These are phyloP conservation scores for Paratilapia polleni DNA, from an alignment of 2,113 vertebrate genomes.

Conservation along the genomic window DNA sequence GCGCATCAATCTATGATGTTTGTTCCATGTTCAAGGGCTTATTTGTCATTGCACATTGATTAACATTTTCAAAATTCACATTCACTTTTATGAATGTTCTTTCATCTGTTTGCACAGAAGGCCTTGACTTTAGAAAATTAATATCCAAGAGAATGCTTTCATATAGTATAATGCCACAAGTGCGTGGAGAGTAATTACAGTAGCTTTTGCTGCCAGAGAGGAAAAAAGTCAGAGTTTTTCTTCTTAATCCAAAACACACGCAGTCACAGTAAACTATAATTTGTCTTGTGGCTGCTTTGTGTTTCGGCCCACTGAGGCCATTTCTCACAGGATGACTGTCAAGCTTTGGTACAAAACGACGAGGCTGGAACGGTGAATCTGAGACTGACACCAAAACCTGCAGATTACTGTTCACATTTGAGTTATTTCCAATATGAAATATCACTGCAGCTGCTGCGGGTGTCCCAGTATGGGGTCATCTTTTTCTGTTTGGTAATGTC, in stretches of 20 bases:
- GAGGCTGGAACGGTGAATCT: background rate
- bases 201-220: background rate
- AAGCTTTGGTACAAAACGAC: background rate
- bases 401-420: background rate
- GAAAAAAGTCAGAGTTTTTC: background rate
- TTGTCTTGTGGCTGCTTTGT: background rate
- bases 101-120: background rate
- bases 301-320: background rate
- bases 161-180: background rate
- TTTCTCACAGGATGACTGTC: background rate
- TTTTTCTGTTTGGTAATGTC: conserved; percentile 7
- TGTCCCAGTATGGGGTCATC: background rate
- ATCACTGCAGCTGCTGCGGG: background rate
- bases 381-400: background rate
- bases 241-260: background rate
- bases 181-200: background rate
- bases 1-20: background rate
- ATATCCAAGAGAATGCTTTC: background rate
- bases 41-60: background rate
- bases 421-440: conserved; percentile 7
- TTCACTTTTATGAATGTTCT: background rate
- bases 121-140: background rate
- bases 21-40: background rate
- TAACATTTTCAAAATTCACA: background rate
- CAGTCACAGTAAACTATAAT: background rate